Conservation (phyloP, 2,113 vertebrate genomes). For the Pipa parva region DNA sequence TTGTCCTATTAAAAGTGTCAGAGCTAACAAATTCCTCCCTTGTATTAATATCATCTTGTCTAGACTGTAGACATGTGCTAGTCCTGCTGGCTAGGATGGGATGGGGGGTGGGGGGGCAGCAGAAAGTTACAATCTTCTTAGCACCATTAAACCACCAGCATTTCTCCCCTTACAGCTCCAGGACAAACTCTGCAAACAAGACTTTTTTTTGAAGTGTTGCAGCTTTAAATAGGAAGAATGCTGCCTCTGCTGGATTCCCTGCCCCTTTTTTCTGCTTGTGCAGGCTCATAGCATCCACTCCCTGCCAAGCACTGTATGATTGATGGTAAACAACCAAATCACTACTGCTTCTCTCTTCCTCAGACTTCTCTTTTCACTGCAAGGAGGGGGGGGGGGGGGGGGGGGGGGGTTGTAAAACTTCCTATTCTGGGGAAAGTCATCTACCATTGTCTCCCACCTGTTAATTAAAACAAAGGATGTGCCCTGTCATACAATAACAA, state of each 20-base stretch:
- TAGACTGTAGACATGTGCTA: constrained; percentile 60
- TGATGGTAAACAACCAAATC: constrained; percentile 79
- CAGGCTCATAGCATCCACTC: constrained; percentile 71
- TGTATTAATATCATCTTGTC: constrained; percentile 65
- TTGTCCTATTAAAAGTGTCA: constrained; percentile 63
- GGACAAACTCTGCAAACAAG: constrained; percentile 58
- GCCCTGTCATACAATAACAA: no score
- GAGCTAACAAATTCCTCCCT: constrained; percentile 62
- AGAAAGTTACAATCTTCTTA: constrained; percentile 50
- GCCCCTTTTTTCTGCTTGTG: constrained; percentile 73
- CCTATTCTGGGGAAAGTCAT: not conserved
- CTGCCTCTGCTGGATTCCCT: constrained; percentile 75
- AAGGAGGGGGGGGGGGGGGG: no score
- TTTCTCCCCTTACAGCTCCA: constrained; percentile 56
- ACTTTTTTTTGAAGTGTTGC: constrained; percentile 67
- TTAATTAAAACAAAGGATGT: no score
- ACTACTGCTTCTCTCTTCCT: constrained; percentile 55
- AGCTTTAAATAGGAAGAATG: constrained; percentile 81
- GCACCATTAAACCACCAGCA: constrained; percentile 53
- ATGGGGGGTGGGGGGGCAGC: no score
- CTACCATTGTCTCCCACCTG: no score
- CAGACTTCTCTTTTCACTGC: constrained; percentile 47
- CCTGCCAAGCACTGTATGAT: constrained; percentile 71
- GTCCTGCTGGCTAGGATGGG: constrained; percentile 45
- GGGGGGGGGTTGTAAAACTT: no score